These are phyloP conservation scores for Dissostichus mawsoni DNA, from an alignment of 2,113 vertebrate genomes.

Conservation along the genomic window DNA sequence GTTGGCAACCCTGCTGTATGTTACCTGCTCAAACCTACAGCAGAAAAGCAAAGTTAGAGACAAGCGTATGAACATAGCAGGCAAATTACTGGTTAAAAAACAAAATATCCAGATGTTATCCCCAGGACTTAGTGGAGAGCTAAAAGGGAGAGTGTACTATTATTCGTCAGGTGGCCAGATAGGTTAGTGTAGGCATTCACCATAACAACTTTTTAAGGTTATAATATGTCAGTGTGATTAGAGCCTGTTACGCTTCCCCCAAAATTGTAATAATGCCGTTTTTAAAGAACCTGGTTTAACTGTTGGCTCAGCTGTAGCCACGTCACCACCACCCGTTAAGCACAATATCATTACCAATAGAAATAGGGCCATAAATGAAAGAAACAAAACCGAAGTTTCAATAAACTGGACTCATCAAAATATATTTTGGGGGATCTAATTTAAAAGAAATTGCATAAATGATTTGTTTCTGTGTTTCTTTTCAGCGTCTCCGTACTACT, in stretches of 20 bases:
- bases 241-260: not conserved
- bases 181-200: not conserved
- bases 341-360: not conserved
- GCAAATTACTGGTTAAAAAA: not conserved
- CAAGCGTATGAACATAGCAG: not conserved
- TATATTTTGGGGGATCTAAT: not conserved
- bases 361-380: too few relatives aligned
- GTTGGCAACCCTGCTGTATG: not conserved
- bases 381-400: not conserved
- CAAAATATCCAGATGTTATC: not conserved
- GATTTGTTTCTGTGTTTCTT: conserved; percentile 19
- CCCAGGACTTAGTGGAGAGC: too few relatives aligned
- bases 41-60: not conserved
- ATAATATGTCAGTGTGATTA: not conserved
- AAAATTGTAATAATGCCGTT: not conserved
- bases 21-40: not conserved
- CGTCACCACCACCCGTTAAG: not conserved
- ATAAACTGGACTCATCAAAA: not conserved
- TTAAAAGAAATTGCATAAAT: not conserved
- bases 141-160: too few relatives aligned
- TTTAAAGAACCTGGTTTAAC: not conserved
- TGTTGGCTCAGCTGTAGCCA: not conserved
- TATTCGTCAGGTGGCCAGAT: too few relatives aligned
- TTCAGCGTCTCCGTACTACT: conserved; percentile 97
- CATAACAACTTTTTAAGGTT: not conserved